These are phyloP conservation scores for Syngnathus typhle DNA, from an alignment of 2,113 vertebrate genomes.

Conservation along the genomic window DNA sequence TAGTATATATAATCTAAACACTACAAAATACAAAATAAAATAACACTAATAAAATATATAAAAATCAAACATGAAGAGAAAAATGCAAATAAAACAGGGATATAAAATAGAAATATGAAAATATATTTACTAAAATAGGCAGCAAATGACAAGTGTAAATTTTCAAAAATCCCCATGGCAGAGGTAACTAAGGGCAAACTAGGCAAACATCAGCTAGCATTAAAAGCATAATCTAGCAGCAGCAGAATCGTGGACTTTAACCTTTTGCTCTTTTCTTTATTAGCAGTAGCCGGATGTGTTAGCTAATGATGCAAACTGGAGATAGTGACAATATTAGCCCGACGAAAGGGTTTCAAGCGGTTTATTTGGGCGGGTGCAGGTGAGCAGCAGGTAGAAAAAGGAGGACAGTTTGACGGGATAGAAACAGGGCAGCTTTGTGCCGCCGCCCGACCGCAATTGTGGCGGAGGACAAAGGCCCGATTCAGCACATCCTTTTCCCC, in stretches of 20 bases:
- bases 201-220: constrained; percentile 39
- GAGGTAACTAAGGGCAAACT: constrained; percentile 50
- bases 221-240: constrained; percentile 49
- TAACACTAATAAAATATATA: no score
- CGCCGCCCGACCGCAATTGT: constrained; percentile 56
- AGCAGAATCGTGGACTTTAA: constrained; percentile 60
- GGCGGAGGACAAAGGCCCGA: constrained; percentile 64
- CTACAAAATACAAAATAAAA: no score
- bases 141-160: no score
- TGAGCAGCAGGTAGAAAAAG: constrained; percentile 57
- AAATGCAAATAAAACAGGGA: no score
- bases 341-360: constrained; percentile 20
- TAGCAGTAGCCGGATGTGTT: constrained; percentile 48
- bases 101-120: background rate
- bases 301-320: constrained; percentile 31
- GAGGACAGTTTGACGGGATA: constrained; percentile 44
- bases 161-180: background rate
- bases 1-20: no score
- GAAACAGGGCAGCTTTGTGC: constrained; percentile 69
- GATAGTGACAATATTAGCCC: background rate
- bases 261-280: constrained; percentile 55
- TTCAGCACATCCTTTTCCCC: constrained; percentile 71
- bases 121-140: background rate
- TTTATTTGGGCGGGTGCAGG: constrained; percentile 34
- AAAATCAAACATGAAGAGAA: no score